Evolutionary conservation across 2,797 vertebrate genomes (phyloP).

Genomic region (Neostethus bicornis): DNA sequence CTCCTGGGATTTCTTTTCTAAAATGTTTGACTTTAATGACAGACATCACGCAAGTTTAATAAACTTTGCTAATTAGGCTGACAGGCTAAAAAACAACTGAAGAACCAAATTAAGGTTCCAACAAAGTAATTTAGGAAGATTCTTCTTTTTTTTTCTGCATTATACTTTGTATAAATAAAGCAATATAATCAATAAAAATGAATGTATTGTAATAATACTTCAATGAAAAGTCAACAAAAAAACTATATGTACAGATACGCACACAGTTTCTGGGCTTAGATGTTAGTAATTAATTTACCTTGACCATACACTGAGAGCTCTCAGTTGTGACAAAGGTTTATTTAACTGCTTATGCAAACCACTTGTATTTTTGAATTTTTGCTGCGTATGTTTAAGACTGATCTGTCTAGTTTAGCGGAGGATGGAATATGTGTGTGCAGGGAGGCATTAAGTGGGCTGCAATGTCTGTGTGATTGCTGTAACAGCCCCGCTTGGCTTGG

Average conservation of each 20-base stretch:
- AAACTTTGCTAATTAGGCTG: constrained; percentile 40
- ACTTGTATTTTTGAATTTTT: constrained; percentile 44
- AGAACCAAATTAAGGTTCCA: constrained; percentile 18
- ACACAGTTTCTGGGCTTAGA: constrained; percentile 3
- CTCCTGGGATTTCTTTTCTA: constrained; percentile 35
- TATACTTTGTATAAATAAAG: constrained; percentile 10
- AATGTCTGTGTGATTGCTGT: constrained; percentile 72
- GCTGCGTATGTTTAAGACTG: constrained; percentile 36
- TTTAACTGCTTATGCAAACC: constrained; percentile 33
- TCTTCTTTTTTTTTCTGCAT: too few species aligned
- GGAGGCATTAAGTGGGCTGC: constrained; percentile 70
- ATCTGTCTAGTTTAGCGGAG: constrained; percentile 55
- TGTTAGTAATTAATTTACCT: constrained; percentile 41
- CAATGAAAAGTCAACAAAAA: constrained; percentile 7
- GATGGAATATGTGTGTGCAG: constrained; percentile 64
- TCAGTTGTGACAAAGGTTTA: constrained; percentile 24
- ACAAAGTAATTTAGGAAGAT: constrained; percentile 2
- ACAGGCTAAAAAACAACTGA: constrained; percentile 25
- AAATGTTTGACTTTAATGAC: constrained; percentile 43
- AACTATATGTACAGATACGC: constrained; percentile 7
- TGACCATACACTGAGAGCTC: constrained; percentile 42
- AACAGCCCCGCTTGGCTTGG: constrained; percentile 72
- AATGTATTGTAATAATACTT: constrained; percentile 10
- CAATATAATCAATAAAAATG: constrained; percentile 20
- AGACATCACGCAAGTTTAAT: constrained; percentile 40